Base-by-base conservation (phyloP, 1,140 invertebrate species). In the Oscheius sp. region DNA sequence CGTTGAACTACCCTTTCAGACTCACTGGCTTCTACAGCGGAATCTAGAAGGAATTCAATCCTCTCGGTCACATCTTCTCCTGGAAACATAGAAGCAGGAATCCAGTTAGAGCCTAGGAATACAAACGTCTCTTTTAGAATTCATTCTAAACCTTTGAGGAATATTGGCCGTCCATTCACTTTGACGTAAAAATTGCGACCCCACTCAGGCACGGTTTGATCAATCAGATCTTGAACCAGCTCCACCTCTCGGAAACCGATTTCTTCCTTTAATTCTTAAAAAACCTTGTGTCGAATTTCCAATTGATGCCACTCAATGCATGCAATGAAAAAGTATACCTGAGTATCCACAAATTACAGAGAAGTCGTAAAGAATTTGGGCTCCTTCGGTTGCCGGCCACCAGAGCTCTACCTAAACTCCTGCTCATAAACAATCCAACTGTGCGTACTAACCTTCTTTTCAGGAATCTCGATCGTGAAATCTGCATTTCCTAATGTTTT, bases 361-460 rank as follows among this genome's bases (percentile, higher is more conserved):
- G 7, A 79, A 52, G 26, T 69, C 70, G 36, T 82, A 78, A 1
- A 97, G 86, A 2, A 86, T 87, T 84, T 93, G 93, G 18, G 88
- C 84, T 31, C 95, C 95, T 82, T 91, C 91, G 62, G 93, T 94
- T 87, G 94, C 95, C 0, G 95, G 95, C 94, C 94, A 97, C 95
- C 95, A 63, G 15, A 63, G 7, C 31, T 34, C 32, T 10, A 63
- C 0, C 36, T 63, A 31, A 23, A 28, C 29, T 68, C 36, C 13
- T 18, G 63, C 15, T 52, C 34, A 49, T 45, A 26, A 46, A 64
- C 1, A 74, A 18, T 70, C 65, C 46, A 62, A 34, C 26, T 72
- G 18, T 58, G 10, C 23, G 36, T 26, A 38, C 55, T 15, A 1
- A 42, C 2, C n/a, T 71, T 52, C 26, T 62, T 13, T 10, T 20